phyloP scores from a whole-genome alignment of 2,888 invertebrate genomes.

The Galerucella nymphaeae region DNA sequence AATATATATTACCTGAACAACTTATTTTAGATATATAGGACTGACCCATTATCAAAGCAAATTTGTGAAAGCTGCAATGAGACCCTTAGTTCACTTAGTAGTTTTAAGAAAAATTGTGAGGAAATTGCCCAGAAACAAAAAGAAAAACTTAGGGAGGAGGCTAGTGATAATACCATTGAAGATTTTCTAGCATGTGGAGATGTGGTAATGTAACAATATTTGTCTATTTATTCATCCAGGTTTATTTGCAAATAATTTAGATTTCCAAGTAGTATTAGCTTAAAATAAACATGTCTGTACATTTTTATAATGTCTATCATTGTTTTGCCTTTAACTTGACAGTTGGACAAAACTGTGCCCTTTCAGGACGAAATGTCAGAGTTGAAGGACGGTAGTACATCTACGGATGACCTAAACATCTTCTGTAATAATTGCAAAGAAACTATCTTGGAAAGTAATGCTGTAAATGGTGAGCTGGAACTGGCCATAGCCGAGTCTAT shows the following conservation, averaged over 20 bases:
- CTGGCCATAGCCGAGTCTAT: constrained; percentile 58
- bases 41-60: constrained; percentile 62
- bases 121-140: constrained; percentile 57
- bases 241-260: too few relatives aligned
- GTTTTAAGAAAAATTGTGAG: constrained; percentile 57
- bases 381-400: constrained; percentile 51
- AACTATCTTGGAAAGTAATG: constrained; percentile 51
- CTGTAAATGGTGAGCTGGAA: constrained; percentile 57
- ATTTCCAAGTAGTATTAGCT: too few relatives aligned
- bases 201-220: constrained; percentile 45
- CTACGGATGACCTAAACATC: constrained; percentile 56
- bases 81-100: constrained; percentile 55
- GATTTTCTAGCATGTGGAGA: constrained; percentile 50
- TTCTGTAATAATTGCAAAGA: constrained; percentile 55
- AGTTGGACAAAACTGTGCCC: constrained; percentile 16
- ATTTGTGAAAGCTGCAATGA: constrained; percentile 61
- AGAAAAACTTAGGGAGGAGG: constrained; percentile 50
- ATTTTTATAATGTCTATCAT: neutral
- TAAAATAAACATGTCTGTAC: too few relatives aligned
- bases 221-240: constrained; percentile 2
- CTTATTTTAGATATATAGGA: constrained; percentile 61
- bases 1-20: constrained; percentile 25
- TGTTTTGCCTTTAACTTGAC: constrained; percentile 1
- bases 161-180: constrained; percentile 43
- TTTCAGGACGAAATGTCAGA: constrained; percentile 48